Evolutionary conservation across 2,113 vertebrate genomes (phyloP), one percentile per base, ranked within the genome.

Genomic region (Sterrhoptilus dennistouni): DNA sequence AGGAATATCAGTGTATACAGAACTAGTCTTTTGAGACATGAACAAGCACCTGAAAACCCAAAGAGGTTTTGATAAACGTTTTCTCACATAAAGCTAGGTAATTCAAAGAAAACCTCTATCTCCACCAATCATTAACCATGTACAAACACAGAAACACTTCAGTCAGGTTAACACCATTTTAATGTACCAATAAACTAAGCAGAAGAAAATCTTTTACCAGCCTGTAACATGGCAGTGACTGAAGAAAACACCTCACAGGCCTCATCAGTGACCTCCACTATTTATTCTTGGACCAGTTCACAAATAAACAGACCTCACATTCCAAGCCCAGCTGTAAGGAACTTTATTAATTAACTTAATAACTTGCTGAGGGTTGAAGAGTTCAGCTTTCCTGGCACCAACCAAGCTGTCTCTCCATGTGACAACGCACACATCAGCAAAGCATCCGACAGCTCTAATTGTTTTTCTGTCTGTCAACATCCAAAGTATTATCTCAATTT

Each of bases 341-440:
- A 93, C 66, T 91, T 94, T 2, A 89, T 95, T 96, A 96, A 97
- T 90, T 52, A 96, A 94, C 89, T 91, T 87, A 75, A 45, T 94
- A 91, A 70, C 85, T 93, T 88, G 95, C 91, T 63, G 75, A 76
- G 89, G 86, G 93, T 80, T 93, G 93, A 96, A 91, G 61, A 95
- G 93, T 94, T 96, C 93, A 94, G 63, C 50, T 83, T 80, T 81
- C 77, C 82, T 88, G 90, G 95, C 91, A 92, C 50, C 2, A 8
- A 80, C n/a, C 50, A 86, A 80, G 75, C 59, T 64, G 23, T 27
- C 74, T 85, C 91, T 45, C 81, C 65, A 29, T 35, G 93, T 85
- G 91, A 94, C 82, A 91, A 40, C 0, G 7, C 65, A 47, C 70
- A 91, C 5, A 3, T 95, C 96, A 95, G 96, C 92, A 95, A 95